A percentile compares a stretch with the other conserved stretches of the same genome.
phyloP scores from a whole-genome alignment of 1,140 invertebrate species.

The Glossosoma conforme region DNA sequence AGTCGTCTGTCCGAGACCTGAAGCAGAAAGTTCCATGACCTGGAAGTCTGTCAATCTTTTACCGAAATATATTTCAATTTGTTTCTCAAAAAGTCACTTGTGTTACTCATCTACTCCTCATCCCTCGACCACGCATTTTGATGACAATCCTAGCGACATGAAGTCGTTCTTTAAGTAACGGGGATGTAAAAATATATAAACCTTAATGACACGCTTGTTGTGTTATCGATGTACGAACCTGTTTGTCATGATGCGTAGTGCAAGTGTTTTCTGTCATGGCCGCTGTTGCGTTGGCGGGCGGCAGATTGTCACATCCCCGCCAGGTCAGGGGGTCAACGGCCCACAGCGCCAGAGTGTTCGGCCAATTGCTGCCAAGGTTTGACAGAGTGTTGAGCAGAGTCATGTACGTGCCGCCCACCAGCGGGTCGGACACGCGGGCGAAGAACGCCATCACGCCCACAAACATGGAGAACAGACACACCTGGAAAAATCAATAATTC shows the following conservation, averaged over 20 bases:
- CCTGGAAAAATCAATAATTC: constrained; percentile 44
- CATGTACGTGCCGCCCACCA: constrained; percentile 98
- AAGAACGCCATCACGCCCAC: constrained; percentile 66
- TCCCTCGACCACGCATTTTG: too few species aligned
- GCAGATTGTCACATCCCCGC: constrained; percentile 57
- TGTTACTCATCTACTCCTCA: too few species aligned
- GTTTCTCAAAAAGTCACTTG: too few species aligned
- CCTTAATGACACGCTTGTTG: too few species aligned
- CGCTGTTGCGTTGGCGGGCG: constrained; percentile 38
- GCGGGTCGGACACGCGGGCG: constrained; percentile 79
- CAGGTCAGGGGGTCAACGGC: constrained; percentile 86
- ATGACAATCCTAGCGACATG: too few species aligned
- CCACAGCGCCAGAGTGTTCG: constrained; percentile 86
- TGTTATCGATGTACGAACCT: too few species aligned
- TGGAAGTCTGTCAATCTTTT: too few species aligned
- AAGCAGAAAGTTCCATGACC: too few species aligned
- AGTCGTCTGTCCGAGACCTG: too few species aligned
- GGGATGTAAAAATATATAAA: too few species aligned
- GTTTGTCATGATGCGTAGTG: constrained; percentile 36
- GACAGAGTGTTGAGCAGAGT: constrained; percentile 94
- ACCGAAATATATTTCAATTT: too few species aligned
- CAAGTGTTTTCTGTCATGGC: constrained; percentile 41
- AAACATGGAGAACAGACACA: constrained; percentile 64
- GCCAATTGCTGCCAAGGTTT: constrained; percentile 98
- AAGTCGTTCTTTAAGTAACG: too few species aligned